Conservation (phyloP, 2,888 invertebrate genomes). For the Candidula unifasciata region DNA sequence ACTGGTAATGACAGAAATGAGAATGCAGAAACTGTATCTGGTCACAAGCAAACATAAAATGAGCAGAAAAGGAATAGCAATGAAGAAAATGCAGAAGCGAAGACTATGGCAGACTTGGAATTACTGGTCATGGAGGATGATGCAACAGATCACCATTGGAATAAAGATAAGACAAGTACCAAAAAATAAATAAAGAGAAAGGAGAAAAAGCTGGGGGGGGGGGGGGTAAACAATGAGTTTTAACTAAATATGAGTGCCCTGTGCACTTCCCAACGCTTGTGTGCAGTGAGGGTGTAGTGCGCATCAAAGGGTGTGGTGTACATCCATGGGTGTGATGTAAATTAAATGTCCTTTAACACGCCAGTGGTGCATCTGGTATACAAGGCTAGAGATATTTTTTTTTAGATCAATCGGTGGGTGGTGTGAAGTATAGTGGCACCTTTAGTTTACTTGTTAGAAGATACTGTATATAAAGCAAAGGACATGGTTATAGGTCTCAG, state of each 20-base stretch:
- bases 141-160: conserved; percentile 58
- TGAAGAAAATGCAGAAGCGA: conserved; percentile 81
- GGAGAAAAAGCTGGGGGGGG: conserved; percentile 73
- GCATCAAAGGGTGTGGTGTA: too few species aligned
- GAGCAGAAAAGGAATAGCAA: conserved; percentile 50
- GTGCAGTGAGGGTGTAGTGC: too few species aligned
- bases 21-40: not conserved
- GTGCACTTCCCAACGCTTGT: conserved; percentile 92
- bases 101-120: conserved; percentile 62
- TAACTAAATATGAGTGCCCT: conserved; percentile 86
- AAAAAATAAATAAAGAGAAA: conserved; percentile 65
- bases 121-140: conserved; percentile 66
- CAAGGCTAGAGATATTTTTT: too few species aligned
- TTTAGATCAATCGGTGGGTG: too few species aligned
- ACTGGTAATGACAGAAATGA: not conserved
- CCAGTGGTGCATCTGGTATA: too few species aligned
- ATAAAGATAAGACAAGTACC: conserved; percentile 58
- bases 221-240: conserved; percentile 61
- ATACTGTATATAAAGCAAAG: too few species aligned
- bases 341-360: too few species aligned
- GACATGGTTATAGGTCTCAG: too few species aligned
- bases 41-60: too few species aligned
- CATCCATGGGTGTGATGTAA: too few species aligned
- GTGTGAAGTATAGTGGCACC: too few species aligned
- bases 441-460: too few species aligned